Percentiles rank a stretch among this genome's conserved stretches.
Evolutionary conservation across 2,113 vertebrate species (phyloP).

Genomic region (Triplophysa dalaica): DNA sequence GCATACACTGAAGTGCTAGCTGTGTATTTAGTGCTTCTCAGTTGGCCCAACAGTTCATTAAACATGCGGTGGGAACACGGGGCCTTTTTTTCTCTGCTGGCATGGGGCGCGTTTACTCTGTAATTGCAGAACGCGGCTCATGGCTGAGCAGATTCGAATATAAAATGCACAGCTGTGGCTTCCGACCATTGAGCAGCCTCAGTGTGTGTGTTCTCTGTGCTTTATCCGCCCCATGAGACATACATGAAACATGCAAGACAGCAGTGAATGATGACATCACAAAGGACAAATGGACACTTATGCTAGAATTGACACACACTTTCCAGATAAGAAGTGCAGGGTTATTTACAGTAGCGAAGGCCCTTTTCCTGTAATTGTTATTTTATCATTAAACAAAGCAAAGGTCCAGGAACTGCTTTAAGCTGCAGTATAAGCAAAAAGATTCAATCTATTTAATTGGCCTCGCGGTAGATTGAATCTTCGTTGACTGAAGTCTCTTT

Average conservation of each 20-base stretch:
- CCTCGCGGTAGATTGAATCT: slow-evolving; percentile 1
- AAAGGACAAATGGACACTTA: background rate
- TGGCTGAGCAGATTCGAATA: background rate
- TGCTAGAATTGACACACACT: background rate
- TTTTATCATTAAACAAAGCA: background rate
- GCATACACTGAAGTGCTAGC: background rate
- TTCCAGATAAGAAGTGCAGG: background rate
- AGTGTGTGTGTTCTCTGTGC: background rate
- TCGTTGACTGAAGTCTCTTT: background rate
- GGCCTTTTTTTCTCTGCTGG: slow-evolving; percentile 51
- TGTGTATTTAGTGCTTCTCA: slow-evolving; percentile 42
- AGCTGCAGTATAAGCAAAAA: background rate
- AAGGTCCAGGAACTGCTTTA: background rate
- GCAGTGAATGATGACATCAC: background rate
- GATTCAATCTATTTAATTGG: background rate
- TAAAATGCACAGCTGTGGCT: background rate
- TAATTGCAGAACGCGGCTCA: slow-evolving; percentile 40
- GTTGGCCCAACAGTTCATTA: slow-evolving; percentile 60
- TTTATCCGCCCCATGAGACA: background rate
- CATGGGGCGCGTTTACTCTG: slow-evolving; percentile 35
- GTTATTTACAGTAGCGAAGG: background rate
- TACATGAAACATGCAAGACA: slow-evolving; percentile 5
- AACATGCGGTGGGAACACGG: slow-evolving; percentile 27
- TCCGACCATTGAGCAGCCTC: no score
- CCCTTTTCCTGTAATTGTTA: background rate